phyloP scores from a whole-genome alignment of 2,888 invertebrate species.

The Drosophila mulleri region DNA sequence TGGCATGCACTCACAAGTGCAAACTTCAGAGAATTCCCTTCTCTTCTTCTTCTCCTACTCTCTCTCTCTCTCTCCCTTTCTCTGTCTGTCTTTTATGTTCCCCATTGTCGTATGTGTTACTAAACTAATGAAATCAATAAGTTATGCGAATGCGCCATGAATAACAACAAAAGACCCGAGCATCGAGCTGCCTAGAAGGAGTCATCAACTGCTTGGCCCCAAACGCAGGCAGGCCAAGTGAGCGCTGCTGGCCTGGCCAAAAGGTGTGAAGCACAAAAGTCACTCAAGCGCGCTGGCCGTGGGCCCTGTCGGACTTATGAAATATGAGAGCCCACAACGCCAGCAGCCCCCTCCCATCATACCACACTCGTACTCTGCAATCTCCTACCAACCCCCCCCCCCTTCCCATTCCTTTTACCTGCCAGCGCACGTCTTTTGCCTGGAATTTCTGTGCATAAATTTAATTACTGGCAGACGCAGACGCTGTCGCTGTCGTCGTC shows the following conservation, averaged over 20 bases:
- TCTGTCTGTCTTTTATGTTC: not conserved
- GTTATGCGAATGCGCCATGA: conserved; percentile 67
- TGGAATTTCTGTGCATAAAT: conserved; percentile 81
- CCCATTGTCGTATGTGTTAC: conserved; percentile 64
- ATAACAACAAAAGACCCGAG: conserved; percentile 48
- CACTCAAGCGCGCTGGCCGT: conserved; percentile 70
- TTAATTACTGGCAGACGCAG: conserved; percentile 72
- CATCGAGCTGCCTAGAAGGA: conserved; percentile 32
- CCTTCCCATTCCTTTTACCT: not conserved
- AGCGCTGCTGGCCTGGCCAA: conserved; percentile 43
- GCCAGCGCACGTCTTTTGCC: conserved; percentile 57
- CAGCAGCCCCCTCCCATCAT: not conserved
- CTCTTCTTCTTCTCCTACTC: not conserved
- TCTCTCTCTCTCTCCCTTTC: conserved; percentile 1
- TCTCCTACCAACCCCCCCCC: not conserved
- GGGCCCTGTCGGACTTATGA: conserved; percentile 66
- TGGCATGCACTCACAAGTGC: conserved; percentile 73
- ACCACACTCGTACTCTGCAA: not conserved
- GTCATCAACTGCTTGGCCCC: conserved; percentile 44
- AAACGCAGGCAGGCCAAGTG: conserved; percentile 56
- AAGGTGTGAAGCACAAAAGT: conserved; percentile 80
- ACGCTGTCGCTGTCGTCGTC: conserved; percentile 20
- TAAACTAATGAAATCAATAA: conserved; percentile 81
- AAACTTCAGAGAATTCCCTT: conserved; percentile 46
- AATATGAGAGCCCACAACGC: conserved; percentile 66